Percentiles rank a stretch among this genome's conserved stretches.
Evolutionary conservation across 2,113 vertebrate species (phyloP).

Genomic region (Peromyscus maniculatus): DNA sequence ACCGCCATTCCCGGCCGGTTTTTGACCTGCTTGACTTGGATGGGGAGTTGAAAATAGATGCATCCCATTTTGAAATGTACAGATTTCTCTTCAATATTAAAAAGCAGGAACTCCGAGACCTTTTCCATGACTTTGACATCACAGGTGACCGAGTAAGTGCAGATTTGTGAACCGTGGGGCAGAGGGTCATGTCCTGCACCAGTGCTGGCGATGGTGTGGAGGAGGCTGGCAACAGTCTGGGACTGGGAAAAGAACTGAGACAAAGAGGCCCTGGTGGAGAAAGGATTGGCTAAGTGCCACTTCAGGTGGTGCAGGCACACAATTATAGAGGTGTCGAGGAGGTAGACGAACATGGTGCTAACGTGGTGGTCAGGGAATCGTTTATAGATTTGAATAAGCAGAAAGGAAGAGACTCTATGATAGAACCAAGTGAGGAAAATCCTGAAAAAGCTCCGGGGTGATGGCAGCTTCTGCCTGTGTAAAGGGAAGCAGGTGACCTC

Average conservation of each 20-base stretch:
- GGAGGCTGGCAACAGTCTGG: background rate
- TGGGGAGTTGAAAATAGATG: constrained; percentile 18
- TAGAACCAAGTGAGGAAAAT: background rate
- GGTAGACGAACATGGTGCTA: background rate
- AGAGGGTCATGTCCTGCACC: background rate
- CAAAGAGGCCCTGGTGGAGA: background rate
- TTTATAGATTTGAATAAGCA: background rate
- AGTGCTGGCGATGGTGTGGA: background rate
- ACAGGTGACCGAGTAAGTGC: constrained; percentile 79
- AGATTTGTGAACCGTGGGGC: background rate
- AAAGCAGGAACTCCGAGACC: constrained; percentile 71
- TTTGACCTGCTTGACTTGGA: constrained; percentile 81
- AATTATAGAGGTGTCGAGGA: background rate
- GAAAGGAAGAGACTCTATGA: background rate
- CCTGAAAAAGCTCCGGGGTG: background rate
- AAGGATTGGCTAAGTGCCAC: background rate
- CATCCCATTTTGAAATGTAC: constrained; percentile 60
- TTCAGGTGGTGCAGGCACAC: background rate
- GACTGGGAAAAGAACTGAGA: background rate
- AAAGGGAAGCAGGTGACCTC: background rate
- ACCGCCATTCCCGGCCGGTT: constrained; percentile 73
- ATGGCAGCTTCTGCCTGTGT: background rate
- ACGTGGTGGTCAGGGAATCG: background rate
- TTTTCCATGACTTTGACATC: constrained; percentile 81
- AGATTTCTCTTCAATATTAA: constrained; percentile 86